Evolutionary conservation across 2,113 vertebrate species (phyloP).

Genomic region (Lampris megalopsis): DNA sequence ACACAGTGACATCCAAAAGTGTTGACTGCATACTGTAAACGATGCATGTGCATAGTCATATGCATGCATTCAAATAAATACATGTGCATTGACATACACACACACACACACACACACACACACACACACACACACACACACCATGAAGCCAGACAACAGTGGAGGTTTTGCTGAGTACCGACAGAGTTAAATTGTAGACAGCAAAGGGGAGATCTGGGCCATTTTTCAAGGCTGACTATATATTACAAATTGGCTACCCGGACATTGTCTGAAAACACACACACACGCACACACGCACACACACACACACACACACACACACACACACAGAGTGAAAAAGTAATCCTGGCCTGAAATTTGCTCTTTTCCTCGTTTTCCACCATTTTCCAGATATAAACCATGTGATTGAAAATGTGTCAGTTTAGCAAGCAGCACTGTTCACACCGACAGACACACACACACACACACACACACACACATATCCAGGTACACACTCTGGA

Average conservation of each 20-base stretch:
- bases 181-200: slow-evolving; percentile 73
- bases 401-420: slow-evolving; percentile 74
- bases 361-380: slow-evolving; percentile 57
- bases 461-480: slow-evolving; percentile 4
- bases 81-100: slow-evolving; percentile 26
- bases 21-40: neutral
- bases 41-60: neutral
- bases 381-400: slow-evolving; percentile 65
- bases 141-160: slow-evolving; percentile 63
- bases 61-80: neutral
- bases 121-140: slow-evolving; percentile 51
- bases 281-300: slow-evolving; percentile 17
- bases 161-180: slow-evolving; percentile 57
- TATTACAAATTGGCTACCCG: slow-evolving; percentile 76
- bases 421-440: slow-evolving; percentile 33
- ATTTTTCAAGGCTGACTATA: slow-evolving; percentile 76
- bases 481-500: too few species aligned
- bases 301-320: neutral
- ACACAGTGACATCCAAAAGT: too few species aligned
- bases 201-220: slow-evolving; percentile 70
- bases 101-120: slow-evolving; percentile 14
- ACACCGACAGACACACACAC: neutral
- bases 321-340: slow-evolving; percentile 51
- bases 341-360: slow-evolving; percentile 68
- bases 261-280: slow-evolving; percentile 64